phyloP scores from a whole-genome alignment of 2,113 vertebrate species.

The Elephas maximus region DNA sequence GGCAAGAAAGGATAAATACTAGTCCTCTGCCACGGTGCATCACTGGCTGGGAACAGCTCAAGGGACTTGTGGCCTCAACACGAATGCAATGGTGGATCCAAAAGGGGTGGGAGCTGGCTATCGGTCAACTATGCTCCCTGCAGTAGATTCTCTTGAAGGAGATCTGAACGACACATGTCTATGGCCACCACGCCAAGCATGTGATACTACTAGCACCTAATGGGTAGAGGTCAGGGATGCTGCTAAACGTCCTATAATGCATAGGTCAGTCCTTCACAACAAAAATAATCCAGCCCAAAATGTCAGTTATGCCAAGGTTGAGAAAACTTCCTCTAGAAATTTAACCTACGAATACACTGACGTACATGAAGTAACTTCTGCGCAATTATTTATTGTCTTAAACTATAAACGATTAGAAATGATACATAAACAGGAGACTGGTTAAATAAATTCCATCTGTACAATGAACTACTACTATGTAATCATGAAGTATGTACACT shows the following conservation, averaged over 20 bases:
- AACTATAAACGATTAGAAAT: not conserved
- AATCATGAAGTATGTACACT: not conserved
- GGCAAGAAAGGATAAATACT: not conserved
- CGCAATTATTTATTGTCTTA: conserved; percentile 19
- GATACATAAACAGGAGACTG: not conserved
- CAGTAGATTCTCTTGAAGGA: not conserved
- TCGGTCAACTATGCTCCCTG: not conserved
- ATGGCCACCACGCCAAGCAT: too few relatives aligned
- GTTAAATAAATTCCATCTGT: conserved; percentile 11
- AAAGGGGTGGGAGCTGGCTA: not conserved
- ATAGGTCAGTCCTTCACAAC: too few relatives aligned
- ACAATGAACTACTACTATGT: not conserved
- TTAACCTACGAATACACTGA: not conserved
- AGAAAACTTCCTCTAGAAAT: conserved; percentile 25
- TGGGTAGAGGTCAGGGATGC: too few relatives aligned
- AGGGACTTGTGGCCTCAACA: not conserved
- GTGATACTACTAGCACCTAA: too few relatives aligned
- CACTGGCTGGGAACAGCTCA: not conserved
- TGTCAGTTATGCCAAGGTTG: too few relatives aligned
- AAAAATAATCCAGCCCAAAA: too few relatives aligned
- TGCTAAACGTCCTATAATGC: too few relatives aligned
- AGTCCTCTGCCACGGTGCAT: not conserved
- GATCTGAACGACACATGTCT: not conserved
- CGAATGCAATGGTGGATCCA: not conserved
- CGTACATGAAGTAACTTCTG: not conserved